Evolutionary conservation across 2,113 vertebrate genomes (phyloP), one percentile per base, ranked within the genome.

Genomic region (Callaeas wilsoni): DNA sequence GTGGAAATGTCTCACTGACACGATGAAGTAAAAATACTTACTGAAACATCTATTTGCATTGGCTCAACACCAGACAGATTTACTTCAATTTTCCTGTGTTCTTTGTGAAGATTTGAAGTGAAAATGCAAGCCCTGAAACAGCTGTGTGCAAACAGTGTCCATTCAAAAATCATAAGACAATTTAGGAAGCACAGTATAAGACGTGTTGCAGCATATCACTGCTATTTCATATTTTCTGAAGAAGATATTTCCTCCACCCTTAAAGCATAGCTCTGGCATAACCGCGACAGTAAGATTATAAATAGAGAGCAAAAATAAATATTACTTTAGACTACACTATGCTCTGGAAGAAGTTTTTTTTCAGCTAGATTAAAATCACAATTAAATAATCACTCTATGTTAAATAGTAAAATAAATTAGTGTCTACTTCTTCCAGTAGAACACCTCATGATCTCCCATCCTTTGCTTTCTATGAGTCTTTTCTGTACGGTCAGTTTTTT

Each of bases 401-500:
- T 50, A 71, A 78, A 30, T 4, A 85, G 84, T 32, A 87, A 84
- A 78, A 59, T 56, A 71, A 77, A 49, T 33, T 8, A 25, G 3
- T 22, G 81, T 78, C 93, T 94, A 98, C 98, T 95, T 98, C 97
- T 96, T 98, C 85, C 98, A 97, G 46, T 89, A 96, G 71, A 97
- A 98, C 11, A 96, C 93, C 3, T 69, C 86, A 77, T 96, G 87
- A 42, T 96, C 94, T 93, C 91, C 96, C 91, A 98, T 97, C 95
- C 98, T 94, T 87, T 97, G 97, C n/a, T 97, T 98, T 75, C 97
- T 97, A 33, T 98, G 97, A 97, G 97, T 98, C 96, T 99, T 99
- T 94, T 99, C 96, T 98, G 98, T 99, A 95, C 98, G 55, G 99
- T 98, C 98, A 99, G 23, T 99, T 98, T 99, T 99, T 81, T 99